Base-by-base conservation (phyloP, 1,140 invertebrate genomes). In the Drosophila aff. region DNA sequence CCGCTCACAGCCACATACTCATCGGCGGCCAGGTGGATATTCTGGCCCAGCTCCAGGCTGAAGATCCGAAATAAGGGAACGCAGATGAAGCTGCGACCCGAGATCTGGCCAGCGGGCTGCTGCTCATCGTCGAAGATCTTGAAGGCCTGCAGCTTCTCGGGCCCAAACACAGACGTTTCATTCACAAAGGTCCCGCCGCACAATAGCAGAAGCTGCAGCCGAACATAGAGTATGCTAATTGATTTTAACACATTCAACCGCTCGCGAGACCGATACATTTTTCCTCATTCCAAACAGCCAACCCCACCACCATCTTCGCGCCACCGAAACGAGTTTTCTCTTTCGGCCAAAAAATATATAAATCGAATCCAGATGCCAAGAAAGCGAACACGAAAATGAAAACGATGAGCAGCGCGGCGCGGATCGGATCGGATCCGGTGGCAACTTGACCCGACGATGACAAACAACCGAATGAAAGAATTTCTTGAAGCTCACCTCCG, bases 1-100 rank as follows among this genome's bases (percentile, higher is more conserved):
- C 94, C 94, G 5, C 82, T 91, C 6, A 94, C 84, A 53, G 93
- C 94, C 18, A 94, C 76, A 11, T 71, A 72, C 64, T 94, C 93
- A 38, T 93, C 93, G 16, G 82, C 62, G 13, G 53, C 53, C 18
- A 90, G 43, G 1, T 67, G 69, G 11, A 64, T 53, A 7, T 64
- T 60, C 26, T 72, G n/a, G 0, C 47, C 44, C 59, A 92, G 40
- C 36, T 91, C 75, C 52, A 92, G 73, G 61, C 71, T 91, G 40
- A 92, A 92, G 16, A 83, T 49, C 4, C 91, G 82, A 66, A 92
- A 86, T 10, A 92, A 67, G 1, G 91, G 91, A 23, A 92, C 52
- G 15, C 91, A 92, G n/a, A 89, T 53, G n/a, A 85, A 86, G 49
- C 89, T 91, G n/a, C 89, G 82, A 55, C 58, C 79, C 46, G 68